phyloP scores from a whole-genome alignment of 2,113 vertebrate species.

The Hipposideros armiger region DNA sequence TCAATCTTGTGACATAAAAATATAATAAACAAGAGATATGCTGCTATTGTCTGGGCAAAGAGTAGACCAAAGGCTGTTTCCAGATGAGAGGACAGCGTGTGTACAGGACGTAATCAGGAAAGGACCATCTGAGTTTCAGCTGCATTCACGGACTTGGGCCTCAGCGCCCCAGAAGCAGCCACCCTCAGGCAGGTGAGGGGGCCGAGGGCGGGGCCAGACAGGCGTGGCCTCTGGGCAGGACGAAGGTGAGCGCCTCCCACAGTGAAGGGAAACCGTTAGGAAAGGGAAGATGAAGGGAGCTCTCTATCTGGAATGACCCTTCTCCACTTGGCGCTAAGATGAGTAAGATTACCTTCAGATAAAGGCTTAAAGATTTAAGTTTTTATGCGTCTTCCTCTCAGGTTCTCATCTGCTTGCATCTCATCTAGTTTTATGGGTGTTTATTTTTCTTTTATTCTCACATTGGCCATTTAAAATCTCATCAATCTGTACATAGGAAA shows the following conservation, averaged over 20 bases:
- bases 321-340: no score
- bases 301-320: no score
- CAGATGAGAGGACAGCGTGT: no score
- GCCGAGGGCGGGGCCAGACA: background rate
- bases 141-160: no score
- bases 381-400: no score
- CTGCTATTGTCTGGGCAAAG: background rate
- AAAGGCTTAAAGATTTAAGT: background rate
- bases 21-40: background rate
- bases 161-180: rapidly evolving
- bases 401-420: no score
- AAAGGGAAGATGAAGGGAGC: no score
- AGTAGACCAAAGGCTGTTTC: background rate
- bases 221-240: rapidly evolving
- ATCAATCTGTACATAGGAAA: background rate
- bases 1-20: background rate
- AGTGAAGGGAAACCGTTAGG: no score
- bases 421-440: background rate
- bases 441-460: background rate
- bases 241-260: background rate
- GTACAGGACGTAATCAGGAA: no score
- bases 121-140: background rate
- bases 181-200: background rate
- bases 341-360: no score
- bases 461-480: background rate